Conservation (phyloP, 2,797 vertebrate species). For the Pogoniulus pusillus region DNA sequence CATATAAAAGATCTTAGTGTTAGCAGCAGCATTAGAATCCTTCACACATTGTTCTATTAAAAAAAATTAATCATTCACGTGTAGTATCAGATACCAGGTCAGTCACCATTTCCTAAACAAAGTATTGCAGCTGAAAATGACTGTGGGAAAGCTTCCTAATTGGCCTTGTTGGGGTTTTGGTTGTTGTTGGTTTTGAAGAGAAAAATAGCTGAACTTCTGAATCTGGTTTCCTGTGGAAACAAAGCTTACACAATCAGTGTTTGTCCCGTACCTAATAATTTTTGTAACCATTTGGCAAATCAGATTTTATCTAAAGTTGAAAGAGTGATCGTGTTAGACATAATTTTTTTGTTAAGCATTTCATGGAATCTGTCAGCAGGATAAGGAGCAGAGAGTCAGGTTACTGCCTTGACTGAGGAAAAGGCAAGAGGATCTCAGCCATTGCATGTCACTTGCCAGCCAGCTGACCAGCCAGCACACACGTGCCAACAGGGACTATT, state of each 20-base stretch:
- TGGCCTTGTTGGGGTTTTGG: background rate
- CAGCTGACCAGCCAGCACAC: conserved; percentile 11
- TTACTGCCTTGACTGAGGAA: background rate
- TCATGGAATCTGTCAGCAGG: background rate
- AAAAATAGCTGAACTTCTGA: conserved; percentile 35
- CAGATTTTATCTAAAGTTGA: background rate
- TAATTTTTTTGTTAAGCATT: background rate
- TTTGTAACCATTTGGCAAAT: conserved; percentile 7
- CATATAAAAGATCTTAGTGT: background rate
- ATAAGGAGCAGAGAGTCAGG: background rate
- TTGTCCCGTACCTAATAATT: conserved; percentile 22
- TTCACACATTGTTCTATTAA: background rate
- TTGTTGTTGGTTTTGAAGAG: background rate
- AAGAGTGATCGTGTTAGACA: background rate
- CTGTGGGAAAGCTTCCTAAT: conserved; percentile 17
- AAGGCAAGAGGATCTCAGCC: background rate
- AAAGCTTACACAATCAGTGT: conserved; percentile 33
- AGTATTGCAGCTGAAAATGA: conserved; percentile 13
- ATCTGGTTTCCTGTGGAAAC: conserved; percentile 54
- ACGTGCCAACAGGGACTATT: background rate
- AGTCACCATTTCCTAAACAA: background rate
- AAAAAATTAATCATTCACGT: background rate
- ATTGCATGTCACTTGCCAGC: background rate
- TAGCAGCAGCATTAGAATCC: background rate
- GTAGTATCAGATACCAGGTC: background rate